phyloP scores from a whole-genome alignment of 1,140 invertebrate species.

The Orussus abietinus region DNA sequence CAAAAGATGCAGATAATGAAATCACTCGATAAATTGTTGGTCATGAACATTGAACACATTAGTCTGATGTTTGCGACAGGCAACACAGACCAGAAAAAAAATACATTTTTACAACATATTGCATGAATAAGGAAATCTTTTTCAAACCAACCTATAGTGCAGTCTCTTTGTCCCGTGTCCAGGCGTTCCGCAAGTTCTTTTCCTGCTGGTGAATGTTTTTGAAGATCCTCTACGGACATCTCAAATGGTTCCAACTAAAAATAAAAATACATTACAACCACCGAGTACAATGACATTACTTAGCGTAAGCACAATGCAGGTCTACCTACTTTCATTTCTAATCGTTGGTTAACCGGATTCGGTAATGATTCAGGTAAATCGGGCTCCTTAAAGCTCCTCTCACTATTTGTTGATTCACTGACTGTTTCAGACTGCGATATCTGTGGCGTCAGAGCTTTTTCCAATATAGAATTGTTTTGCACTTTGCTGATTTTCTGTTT shows the following conservation, averaged over 20 bases:
- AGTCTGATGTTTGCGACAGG: too few species aligned
- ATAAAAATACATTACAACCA: constrained; percentile 1
- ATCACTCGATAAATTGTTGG: too few species aligned
- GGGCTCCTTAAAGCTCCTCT: constrained; percentile 33
- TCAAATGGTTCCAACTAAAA: constrained; percentile 44
- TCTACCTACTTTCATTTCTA: constrained; percentile 48
- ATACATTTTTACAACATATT: too few species aligned
- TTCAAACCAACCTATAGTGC: constrained; percentile 33
- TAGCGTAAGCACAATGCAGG: too few species aligned
- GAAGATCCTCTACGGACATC: constrained; percentile 30
- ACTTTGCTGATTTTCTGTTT: constrained; percentile 34
- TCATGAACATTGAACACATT: too few species aligned
- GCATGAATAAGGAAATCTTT: background rate
- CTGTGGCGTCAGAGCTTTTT: constrained; percentile 35
- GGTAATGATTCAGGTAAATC: constrained; percentile 29
- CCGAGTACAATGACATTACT: constrained; percentile 7
- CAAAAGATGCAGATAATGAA: too few species aligned
- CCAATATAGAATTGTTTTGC: constrained; percentile 37
- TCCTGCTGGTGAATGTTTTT: constrained; percentile 24
- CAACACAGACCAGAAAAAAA: too few species aligned
- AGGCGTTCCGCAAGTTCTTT: constrained; percentile 33
- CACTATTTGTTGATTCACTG: constrained; percentile 33
- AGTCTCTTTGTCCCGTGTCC: constrained; percentile 31
- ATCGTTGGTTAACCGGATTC: constrained; percentile 35
- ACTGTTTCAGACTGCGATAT: constrained; percentile 25